phyloP scores from a whole-genome alignment of 2,113 vertebrate genomes.

The Hirundichthys speculiger region DNA sequence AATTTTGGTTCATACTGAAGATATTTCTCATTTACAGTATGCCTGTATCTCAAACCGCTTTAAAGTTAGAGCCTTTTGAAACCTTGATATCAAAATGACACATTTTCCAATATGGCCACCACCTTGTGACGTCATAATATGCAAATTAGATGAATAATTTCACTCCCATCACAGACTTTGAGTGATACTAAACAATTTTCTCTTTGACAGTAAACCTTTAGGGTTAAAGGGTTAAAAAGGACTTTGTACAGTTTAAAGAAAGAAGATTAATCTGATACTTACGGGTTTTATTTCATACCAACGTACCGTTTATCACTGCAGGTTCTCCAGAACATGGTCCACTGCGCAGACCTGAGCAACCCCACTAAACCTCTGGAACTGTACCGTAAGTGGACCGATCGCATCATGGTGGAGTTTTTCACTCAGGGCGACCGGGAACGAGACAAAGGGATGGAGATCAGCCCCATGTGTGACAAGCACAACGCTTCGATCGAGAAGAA shows the following conservation, averaged over 20 bases:
- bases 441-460: constrained; percentile 92
- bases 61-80: too few species aligned
- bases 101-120: too few species aligned
- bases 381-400: constrained; percentile 91
- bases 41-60: too few species aligned
- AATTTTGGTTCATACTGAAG: too few species aligned
- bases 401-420: constrained; percentile 94
- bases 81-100: too few species aligned
- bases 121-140: too few species aligned
- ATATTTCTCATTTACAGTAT: too few species aligned
- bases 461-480: constrained; percentile 95
- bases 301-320: constrained; percentile 31
- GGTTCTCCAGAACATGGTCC: constrained; percentile 95
- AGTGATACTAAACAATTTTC: too few species aligned
- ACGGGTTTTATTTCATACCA: background rate
- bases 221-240: background rate
- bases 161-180: too few species aligned
- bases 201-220: too few species aligned
- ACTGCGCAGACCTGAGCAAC: constrained; percentile 93
- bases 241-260: background rate
- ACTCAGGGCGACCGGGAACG: constrained; percentile 88
- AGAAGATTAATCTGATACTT: background rate
- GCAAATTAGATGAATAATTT: too few species aligned
- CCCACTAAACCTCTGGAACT: constrained; percentile 91
- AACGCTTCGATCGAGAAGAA: constrained; percentile 92